phyloP scores from a whole-genome alignment of 2,113 vertebrate species.

The Plotosus lineatus region DNA sequence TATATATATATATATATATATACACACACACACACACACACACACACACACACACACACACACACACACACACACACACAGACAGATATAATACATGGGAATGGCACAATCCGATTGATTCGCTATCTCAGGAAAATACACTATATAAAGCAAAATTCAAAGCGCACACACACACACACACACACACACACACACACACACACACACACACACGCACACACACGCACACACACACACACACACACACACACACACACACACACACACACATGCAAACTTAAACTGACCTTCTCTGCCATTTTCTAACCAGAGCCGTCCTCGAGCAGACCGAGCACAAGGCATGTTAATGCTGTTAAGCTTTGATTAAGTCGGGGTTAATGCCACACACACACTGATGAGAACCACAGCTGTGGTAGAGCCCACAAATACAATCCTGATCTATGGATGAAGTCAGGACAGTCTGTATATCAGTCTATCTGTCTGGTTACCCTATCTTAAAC shows the following conservation, averaged over 20 bases:
- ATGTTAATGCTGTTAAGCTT: constrained; percentile 36
- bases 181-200: constrained; percentile 28
- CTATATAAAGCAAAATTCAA: no score
- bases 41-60: no score
- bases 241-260: constrained; percentile 24
- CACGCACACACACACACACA: constrained; percentile 38
- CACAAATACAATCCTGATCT: constrained; percentile 2
- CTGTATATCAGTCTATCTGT: no score
- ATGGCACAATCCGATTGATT: no score
- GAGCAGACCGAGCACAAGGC: not conserved
- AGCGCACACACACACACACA: constrained; percentile 58
- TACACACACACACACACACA: no score
- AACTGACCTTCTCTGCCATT: constrained; percentile 5
- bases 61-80: constrained; percentile 45
- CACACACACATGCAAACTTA: not conserved
- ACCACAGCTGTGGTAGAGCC: not conserved
- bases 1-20: no score
- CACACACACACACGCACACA: constrained; percentile 9
- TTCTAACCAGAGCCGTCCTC: constrained; percentile 10
- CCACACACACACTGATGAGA: constrained; percentile 10
- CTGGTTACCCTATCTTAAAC: not conserved
- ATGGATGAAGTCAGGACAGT: not conserved
- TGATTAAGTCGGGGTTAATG: constrained; percentile 26
- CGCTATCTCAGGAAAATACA: no score
- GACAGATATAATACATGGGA: constrained; percentile 43